Evolutionary conservation across 2,797 vertebrate species (phyloP).

Genomic region (Gallinago nigripennis): DNA sequence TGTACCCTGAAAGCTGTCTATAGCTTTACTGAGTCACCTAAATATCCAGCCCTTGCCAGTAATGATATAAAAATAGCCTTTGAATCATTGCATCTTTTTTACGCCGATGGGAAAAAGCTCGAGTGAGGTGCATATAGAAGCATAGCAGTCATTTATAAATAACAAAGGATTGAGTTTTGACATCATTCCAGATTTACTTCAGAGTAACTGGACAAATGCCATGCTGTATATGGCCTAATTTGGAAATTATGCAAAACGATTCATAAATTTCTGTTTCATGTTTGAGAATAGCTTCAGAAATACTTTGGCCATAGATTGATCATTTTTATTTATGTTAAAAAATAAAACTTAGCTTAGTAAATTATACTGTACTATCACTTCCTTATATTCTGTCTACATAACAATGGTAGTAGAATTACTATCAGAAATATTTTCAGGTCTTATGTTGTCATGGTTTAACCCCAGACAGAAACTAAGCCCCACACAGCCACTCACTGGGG

Average conservation of each 20-base stretch:
- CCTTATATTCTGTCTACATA: background rate
- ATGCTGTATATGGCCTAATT: background rate
- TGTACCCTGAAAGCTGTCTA: background rate
- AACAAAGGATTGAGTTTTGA: background rate
- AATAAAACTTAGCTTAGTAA: background rate
- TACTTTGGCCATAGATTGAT: background rate
- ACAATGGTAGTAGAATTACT: background rate
- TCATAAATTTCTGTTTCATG: background rate
- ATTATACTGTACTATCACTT: background rate
- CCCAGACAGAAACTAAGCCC: background rate
- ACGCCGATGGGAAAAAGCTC: background rate
- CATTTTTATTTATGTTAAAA: background rate
- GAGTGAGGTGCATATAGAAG: accelerated
- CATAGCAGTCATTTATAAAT: background rate
- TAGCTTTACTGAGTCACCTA: background rate
- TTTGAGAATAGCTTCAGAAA: background rate
- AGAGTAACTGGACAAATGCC: background rate
- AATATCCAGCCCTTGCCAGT: background rate
- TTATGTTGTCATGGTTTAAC: background rate
- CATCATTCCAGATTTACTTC: background rate
- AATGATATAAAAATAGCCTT: background rate
- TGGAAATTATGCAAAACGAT: background rate
- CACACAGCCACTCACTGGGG: background rate
- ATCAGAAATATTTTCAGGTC: background rate
- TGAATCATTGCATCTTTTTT: background rate